Evolutionary conservation across 2,888 invertebrate species (phyloP).

Genomic region (Chloromyia formosa): DNA sequence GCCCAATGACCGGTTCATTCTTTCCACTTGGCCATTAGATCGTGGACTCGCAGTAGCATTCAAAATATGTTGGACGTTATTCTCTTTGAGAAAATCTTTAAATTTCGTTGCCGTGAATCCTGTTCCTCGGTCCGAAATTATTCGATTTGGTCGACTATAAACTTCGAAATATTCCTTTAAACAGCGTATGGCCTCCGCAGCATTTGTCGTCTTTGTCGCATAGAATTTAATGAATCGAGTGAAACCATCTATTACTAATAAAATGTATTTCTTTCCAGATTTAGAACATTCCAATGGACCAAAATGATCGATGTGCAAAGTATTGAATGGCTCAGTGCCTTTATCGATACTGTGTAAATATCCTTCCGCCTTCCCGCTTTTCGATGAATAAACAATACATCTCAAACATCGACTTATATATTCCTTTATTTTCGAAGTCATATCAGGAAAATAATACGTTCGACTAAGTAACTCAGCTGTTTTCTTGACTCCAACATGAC

Average conservation of each 20-base stretch:
- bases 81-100: slow-evolving; percentile 53
- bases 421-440: no score
- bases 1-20: slow-evolving; percentile 49
- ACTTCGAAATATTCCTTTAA: slow-evolving; percentile 51
- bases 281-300: slow-evolving; percentile 58
- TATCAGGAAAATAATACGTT: no score
- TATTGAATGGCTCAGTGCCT: no score
- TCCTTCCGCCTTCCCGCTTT: no score
- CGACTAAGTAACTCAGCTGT: no score
- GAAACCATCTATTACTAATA: slow-evolving; percentile 59
- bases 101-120: slow-evolving; percentile 58
- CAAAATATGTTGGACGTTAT: slow-evolving; percentile 45
- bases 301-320: slow-evolving; percentile 55
- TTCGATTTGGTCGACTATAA: slow-evolving; percentile 52
- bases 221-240: slow-evolving; percentile 58
- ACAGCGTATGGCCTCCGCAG: slow-evolving; percentile 53
- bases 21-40: slow-evolving; percentile 50
- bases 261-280: slow-evolving; percentile 55
- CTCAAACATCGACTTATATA: slow-evolving; percentile 43
- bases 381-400: no score
- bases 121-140: slow-evolving; percentile 60
- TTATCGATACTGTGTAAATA: no score
- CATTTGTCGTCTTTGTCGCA: slow-evolving; percentile 55
- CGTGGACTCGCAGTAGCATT: slow-evolving; percentile 38
- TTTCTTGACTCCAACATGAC: no score